Evolutionary conservation across 2,113 vertebrate species (phyloP).

Genomic region (human (Homo sapiens)): DNA sequence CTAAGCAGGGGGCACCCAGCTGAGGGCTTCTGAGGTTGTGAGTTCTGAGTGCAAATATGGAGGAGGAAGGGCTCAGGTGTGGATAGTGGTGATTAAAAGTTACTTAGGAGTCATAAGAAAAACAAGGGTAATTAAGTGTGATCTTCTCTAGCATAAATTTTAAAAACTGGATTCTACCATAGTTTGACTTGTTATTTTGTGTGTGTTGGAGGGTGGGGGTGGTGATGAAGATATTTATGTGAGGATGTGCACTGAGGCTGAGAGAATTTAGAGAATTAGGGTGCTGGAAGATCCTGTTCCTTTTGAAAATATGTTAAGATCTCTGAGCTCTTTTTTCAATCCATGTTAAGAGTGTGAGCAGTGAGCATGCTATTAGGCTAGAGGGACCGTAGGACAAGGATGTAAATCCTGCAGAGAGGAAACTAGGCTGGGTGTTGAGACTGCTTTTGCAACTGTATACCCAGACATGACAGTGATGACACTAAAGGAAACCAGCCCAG

Average conservation of each 20-base stretch:
- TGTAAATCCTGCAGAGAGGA: background rate
- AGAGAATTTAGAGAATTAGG: background rate
- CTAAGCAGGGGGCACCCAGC: background rate
- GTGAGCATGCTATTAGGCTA: background rate
- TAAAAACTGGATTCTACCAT: background rate
- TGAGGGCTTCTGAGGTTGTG: background rate
- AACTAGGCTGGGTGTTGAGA: background rate
- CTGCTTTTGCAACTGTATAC: background rate
- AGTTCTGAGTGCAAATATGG: background rate
- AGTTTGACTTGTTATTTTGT: background rate
- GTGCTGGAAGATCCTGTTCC: background rate
- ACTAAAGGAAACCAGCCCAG: background rate
- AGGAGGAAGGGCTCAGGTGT: background rate
- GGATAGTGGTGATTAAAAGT: background rate
- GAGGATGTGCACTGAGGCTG: background rate
- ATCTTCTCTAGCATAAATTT: background rate
- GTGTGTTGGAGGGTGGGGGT: too few relatives aligned
- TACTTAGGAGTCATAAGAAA: background rate
- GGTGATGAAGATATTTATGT: background rate
- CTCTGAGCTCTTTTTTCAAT: background rate
- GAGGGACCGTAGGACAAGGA: background rate
- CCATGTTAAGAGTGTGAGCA: background rate
- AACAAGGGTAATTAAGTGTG: background rate
- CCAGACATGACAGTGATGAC: fast-evolving
- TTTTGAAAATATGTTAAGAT: background rate